Evolutionary conservation across 2,113 vertebrate genomes (phyloP), one percentile per base, ranked within the genome.

Genomic region (Dromaius novaehollandiae): DNA sequence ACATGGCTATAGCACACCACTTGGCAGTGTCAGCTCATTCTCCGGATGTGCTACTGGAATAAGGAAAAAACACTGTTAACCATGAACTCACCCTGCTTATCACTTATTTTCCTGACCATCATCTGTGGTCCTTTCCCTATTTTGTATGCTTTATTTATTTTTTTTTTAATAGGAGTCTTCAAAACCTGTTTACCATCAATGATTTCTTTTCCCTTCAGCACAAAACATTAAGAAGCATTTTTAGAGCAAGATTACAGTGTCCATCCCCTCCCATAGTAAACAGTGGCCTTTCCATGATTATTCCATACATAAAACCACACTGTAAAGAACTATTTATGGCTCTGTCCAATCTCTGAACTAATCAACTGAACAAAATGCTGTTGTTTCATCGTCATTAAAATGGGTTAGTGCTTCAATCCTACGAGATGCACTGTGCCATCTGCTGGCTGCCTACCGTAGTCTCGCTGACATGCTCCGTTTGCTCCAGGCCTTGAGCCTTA

Each of bases 401-500:
- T 1, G 0, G 14, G 20, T 2, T 42, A 20, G 58, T 18, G 1
- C 26, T 6, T n/a, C 2, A 0, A 22, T 2, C 19, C 1, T 1
- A 28, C 28, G 63, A 70, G 68, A 55, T 14, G 2, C 4, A 50
- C 65, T 17, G 81, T 70, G 83, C 92, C 75, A 90, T 78, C 83
- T 86, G 92, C 90, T 2, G 3, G 82, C 83, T 66, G 75, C 55
- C 74, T 50, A 69, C 9, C 1, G 25, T 0, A 11, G 64, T 30
- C 12, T 0, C 19, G 2, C 56, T 1, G 17, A 48, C 32, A 7
- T 0, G 0, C 26, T 1, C 5, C 1, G 0, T 3, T 66, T 60
- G 53, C 51, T 50, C 19, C 3, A 38, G 2, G 40, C 68, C 81
- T 58, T 8, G 34, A 48, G 55, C 93, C 56, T 26, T 28, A 25